These are phyloP conservation scores for Parascotia fuliginaria DNA, from an alignment of 2,888 invertebrate genomes.

Conservation along the genomic window DNA sequence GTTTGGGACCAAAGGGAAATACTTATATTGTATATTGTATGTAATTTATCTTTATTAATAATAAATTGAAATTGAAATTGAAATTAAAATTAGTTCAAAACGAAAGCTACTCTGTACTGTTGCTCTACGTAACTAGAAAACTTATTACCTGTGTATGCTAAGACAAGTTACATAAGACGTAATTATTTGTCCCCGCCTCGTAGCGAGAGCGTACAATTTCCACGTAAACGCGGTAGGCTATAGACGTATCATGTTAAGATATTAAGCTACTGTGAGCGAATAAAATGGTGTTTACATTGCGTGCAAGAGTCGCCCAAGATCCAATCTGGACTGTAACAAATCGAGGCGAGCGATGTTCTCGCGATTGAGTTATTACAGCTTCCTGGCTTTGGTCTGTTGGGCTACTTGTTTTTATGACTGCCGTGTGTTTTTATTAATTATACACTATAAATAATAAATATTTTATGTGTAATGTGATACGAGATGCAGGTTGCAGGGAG, in stretches of 20 bases:
- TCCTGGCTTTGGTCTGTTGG: slow-evolving; percentile 63
- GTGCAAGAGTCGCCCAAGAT: slow-evolving; percentile 63
- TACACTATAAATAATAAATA: slow-evolving; percentile 83
- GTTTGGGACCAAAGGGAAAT: too few relatives aligned
- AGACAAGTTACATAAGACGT: slow-evolving; percentile 23
- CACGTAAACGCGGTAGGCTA: slow-evolving; percentile 67
- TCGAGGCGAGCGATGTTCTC: slow-evolving; percentile 71
- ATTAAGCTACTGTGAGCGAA: slow-evolving; percentile 64
- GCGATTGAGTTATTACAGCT: slow-evolving; percentile 86
- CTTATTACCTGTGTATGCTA: slow-evolving; percentile 1
- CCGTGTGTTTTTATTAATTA: slow-evolving; percentile 85
- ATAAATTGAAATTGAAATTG: slow-evolving; percentile 3
- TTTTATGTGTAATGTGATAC: slow-evolving; percentile 84
- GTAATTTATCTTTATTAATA: too few relatives aligned
- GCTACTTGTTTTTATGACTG: slow-evolving; percentile 84
- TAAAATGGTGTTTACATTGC: slow-evolving; percentile 66
- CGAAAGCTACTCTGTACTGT: slow-evolving; percentile 2
- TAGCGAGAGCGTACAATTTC: slow-evolving; percentile 44
- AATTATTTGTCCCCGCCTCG: slow-evolving; percentile 28
- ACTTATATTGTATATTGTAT: too few relatives aligned
- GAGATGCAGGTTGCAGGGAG: slow-evolving; percentile 64
- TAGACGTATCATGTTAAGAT: slow-evolving; percentile 75
- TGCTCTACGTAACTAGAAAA: slow-evolving; percentile 1
- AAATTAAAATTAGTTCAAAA: slow-evolving; percentile 5
- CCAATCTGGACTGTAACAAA: slow-evolving; percentile 83